phyloP scores from a whole-genome alignment of 2,888 invertebrate genomes.

The Prosapia bicincta region DNA sequence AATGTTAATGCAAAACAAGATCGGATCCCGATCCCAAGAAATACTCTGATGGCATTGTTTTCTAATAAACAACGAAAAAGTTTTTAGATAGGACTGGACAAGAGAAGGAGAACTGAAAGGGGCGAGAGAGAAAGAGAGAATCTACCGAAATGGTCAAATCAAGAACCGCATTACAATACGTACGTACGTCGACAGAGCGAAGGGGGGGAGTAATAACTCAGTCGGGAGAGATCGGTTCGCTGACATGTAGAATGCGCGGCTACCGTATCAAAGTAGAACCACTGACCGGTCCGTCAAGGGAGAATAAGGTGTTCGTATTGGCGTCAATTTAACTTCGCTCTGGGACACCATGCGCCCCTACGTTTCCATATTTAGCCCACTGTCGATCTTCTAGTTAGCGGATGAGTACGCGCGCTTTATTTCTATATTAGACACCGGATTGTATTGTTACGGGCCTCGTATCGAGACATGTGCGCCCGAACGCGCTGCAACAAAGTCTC shows the following conservation, averaged over 20 bases:
- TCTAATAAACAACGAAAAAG: conserved; percentile 2
- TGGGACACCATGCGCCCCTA: background rate
- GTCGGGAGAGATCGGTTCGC: background rate
- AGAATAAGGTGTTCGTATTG: background rate
- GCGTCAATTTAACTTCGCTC: background rate
- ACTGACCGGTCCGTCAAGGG: background rate
- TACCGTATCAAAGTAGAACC: background rate
- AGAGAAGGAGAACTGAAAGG: background rate
- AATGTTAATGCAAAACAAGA: background rate
- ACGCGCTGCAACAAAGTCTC: background rate
- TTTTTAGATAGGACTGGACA: background rate
- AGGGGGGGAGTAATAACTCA: background rate
- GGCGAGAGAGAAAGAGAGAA: background rate
- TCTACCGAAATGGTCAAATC: conserved; percentile 2
- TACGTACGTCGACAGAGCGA: background rate
- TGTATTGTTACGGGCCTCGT: background rate
- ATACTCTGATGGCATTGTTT: background rate
- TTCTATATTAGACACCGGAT: background rate
- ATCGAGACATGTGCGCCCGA: background rate
- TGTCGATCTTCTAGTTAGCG: background rate
- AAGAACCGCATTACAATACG: background rate
- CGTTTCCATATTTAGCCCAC: background rate
- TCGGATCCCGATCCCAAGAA: background rate
- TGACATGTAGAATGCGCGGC: background rate
- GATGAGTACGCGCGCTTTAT: background rate